Evolutionary conservation across 2,888 invertebrate genomes (phyloP).

Genomic region (Andricus curvator): DNA sequence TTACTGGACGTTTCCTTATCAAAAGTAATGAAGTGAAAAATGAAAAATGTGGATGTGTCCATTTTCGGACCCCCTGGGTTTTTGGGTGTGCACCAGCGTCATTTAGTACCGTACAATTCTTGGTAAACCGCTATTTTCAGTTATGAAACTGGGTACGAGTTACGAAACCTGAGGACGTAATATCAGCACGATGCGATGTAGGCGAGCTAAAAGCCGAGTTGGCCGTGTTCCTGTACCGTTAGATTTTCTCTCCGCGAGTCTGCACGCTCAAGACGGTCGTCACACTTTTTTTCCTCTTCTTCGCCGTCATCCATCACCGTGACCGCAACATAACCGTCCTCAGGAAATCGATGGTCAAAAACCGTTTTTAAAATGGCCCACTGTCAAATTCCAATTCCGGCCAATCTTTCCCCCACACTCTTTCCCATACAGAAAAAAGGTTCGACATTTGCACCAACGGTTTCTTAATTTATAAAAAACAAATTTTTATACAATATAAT

Average conservation of each 20-base stretch:
- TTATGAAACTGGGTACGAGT: slow-evolving; percentile 71
- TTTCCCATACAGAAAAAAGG: too few species aligned
- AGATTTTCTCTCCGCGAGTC: slow-evolving; percentile 70
- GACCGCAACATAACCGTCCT: slow-evolving; percentile 29
- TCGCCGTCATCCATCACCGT: slow-evolving; percentile 35
- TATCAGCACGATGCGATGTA: slow-evolving; percentile 59
- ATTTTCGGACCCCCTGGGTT: background rate
- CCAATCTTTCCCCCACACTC: background rate
- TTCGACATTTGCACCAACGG: too few species aligned
- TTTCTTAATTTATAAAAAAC: background rate
- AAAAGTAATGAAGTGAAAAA: background rate
- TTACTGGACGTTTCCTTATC: background rate
- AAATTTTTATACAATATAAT: background rate
- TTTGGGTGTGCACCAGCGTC: background rate
- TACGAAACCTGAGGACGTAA: slow-evolving; percentile 73
- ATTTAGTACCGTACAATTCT: slow-evolving; percentile 28
- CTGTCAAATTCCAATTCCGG: background rate
- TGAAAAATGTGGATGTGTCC: background rate
- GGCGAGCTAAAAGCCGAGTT: slow-evolving; percentile 59
- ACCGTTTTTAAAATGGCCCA: background rate
- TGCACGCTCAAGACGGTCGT: slow-evolving; percentile 54
- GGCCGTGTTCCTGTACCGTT: slow-evolving; percentile 67
- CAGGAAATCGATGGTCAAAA: slow-evolving; percentile 15
- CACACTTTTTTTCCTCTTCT: slow-evolving; percentile 61
- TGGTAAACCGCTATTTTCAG: slow-evolving; percentile 67